phyloP scores from a whole-genome alignment of 37 sponge, comb jelly and placozoan genomes.

The Spongia lamella region DNA sequence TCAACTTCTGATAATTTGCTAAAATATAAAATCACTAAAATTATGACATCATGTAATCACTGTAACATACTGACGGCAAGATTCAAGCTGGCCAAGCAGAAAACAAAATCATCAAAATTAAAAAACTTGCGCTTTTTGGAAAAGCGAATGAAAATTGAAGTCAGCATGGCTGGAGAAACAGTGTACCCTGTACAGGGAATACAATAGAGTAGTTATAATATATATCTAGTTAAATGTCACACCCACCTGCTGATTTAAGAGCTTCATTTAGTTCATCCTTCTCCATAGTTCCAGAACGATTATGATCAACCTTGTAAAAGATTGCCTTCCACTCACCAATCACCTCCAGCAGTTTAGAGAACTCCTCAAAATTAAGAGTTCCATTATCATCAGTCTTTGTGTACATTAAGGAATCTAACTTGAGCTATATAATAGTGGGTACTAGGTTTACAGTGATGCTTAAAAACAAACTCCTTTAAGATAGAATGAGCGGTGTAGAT shows the following conservation, averaged over 20 bases:
- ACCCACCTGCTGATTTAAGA: neutral
- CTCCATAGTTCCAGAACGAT: conserved; percentile 77
- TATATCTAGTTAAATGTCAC: neutral
- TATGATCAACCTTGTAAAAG: conserved; percentile 60
- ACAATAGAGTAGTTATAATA: neutral
- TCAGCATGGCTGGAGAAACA: conserved; percentile 24
- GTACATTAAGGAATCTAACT: too few relatives aligned
- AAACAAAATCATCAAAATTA: conserved; percentile 70
- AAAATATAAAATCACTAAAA: too few relatives aligned
- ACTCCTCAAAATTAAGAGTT: conserved; percentile 58
- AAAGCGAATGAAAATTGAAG: conserved; percentile 63
- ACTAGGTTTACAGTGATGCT: too few relatives aligned
- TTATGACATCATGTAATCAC: too few relatives aligned
- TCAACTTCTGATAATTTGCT: too few relatives aligned
- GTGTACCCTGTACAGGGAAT: conserved; percentile 41
- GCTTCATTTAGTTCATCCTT: conserved; percentile 43
- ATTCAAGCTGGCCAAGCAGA: conserved; percentile 68
- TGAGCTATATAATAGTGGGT: too few relatives aligned
- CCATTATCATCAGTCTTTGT: conserved; percentile 71
- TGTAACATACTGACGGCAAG: too few relatives aligned
- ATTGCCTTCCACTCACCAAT: conserved; percentile 81
- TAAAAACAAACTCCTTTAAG: too few relatives aligned
- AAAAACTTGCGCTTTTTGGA: conserved; percentile 63
- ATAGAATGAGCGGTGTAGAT: too few relatives aligned
- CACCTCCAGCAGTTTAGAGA: conserved; percentile 52